These are phyloP conservation scores for Zygogramma bicolorata DNA, from an alignment of 2,888 invertebrate species.

Conservation along the genomic window DNA sequence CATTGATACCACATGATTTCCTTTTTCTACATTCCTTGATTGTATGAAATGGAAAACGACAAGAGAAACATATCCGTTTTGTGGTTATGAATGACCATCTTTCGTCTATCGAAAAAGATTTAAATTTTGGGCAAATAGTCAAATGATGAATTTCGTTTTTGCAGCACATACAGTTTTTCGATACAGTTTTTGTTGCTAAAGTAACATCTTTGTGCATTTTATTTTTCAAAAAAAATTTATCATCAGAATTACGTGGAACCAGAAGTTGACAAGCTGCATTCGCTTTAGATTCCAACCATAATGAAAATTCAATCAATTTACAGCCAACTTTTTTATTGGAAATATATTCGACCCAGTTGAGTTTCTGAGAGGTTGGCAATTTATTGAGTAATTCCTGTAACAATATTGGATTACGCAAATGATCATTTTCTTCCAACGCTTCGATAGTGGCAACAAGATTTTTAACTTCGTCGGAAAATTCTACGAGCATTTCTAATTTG, in stretches of 20 bases:
- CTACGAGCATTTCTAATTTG: neutral
- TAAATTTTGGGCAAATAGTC: neutral
- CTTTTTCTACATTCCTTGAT: neutral
- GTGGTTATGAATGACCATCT: neutral
- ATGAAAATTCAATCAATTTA: neutral
- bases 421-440: neutral
- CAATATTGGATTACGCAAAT: neutral
- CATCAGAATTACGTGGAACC: neutral
- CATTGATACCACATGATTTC: neutral
- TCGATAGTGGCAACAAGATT: slow-evolving; percentile 4
- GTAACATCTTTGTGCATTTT: neutral
- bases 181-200: neutral
- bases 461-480: slow-evolving; percentile 8
- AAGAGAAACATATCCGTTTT: neutral
- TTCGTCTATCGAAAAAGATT: neutral
- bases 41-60: neutral
- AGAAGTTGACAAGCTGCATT: no score
- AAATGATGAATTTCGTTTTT: neutral
- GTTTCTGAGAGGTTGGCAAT: neutral
- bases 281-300: neutral
- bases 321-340: neutral
- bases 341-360: slow-evolving; percentile 8
- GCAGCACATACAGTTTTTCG: neutral
- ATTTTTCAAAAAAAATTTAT: neutral
- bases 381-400: neutral